Evolutionary conservation across 2,797 vertebrate species (phyloP), one percentile per base, ranked within the genome.

Genomic region (Spea hammondii): DNA sequence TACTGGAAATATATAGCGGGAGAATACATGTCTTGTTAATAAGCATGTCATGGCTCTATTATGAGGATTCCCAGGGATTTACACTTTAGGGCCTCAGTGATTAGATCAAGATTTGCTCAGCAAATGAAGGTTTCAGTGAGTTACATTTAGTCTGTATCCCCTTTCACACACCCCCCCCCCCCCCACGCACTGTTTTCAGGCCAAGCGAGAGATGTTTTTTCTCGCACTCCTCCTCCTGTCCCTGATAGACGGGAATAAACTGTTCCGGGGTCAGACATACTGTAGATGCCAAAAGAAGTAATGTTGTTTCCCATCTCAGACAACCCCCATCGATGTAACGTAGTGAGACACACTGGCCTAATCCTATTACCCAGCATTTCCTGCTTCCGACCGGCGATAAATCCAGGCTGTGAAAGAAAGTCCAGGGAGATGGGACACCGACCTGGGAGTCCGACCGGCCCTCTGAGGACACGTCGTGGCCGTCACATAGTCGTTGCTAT

Each of bases 351-450:
- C 71, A 14, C 65, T 44, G 6, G 17, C 66, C 65, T 70, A 74
- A 75, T 75, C 60, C 55, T 17, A 70, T 79, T 70, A 70, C 66
- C n/a, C 11, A 54, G 57, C n/a, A 70, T 55, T 75, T 75, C 72
- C 78, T 70, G 71, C 53, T 69, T 68, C 14, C 55, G 12, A 48
- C 55, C 49, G 13, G 12, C 45, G 73, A 79, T 79, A 54, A 60
- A 54, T 57, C 46, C 64, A 46, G 55, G 13, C 17, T 6, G 11
- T 45, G 11, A 57, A 12, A 10, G 70, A 74, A 4, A 5, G 70
- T 64, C 7, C 8, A 54, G 53, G 69, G 57, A 48, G 14, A n/a
- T 10, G 12, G 62, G 5, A 46, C 32, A 59, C 59, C 32, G 0
- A 3, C 32, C 7, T 6, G 6, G 66, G 50, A 67, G 62, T 6